Conservation (phyloP, 2,113 vertebrate genomes). For the Junco hyemalis region DNA sequence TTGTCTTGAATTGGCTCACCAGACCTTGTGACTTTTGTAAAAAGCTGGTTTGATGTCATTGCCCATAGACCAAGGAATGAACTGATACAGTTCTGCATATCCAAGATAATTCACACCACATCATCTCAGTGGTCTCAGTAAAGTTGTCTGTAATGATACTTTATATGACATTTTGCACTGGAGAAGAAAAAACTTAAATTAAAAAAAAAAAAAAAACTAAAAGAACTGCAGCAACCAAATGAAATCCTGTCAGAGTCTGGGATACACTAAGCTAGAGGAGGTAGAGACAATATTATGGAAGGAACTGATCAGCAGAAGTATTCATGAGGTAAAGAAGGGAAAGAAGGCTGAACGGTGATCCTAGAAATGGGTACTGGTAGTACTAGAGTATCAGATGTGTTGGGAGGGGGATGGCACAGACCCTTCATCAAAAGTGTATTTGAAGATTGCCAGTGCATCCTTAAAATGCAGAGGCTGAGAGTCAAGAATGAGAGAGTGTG, state of each 20-base stretch:
- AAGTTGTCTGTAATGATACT: neutral
- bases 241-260: neutral
- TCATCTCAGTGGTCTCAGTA: neutral
- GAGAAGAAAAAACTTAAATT: fast-evolving
- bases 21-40: neutral
- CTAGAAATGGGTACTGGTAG: neutral
- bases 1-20: neutral
- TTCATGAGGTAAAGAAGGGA: neutral
- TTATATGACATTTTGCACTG: neutral
- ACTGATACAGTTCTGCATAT: neutral
- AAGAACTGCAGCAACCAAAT: neutral
- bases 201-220: too few species aligned
- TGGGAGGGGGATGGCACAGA: neutral
- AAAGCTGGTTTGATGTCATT: neutral
- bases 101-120: neutral
- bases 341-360: fast-evolving
- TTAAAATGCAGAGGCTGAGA: neutral
- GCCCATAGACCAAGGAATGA: neutral
- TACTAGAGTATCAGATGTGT: neutral
- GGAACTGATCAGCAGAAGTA: neutral
- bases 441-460: neutral
- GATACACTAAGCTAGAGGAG: neutral
- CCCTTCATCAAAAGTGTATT: neutral
- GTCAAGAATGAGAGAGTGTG: neutral
- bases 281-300: neutral